These are phyloP conservation scores for Tribolium freemani DNA, from an alignment of 2,888 invertebrate genomes.

Conservation along the genomic window DNA sequence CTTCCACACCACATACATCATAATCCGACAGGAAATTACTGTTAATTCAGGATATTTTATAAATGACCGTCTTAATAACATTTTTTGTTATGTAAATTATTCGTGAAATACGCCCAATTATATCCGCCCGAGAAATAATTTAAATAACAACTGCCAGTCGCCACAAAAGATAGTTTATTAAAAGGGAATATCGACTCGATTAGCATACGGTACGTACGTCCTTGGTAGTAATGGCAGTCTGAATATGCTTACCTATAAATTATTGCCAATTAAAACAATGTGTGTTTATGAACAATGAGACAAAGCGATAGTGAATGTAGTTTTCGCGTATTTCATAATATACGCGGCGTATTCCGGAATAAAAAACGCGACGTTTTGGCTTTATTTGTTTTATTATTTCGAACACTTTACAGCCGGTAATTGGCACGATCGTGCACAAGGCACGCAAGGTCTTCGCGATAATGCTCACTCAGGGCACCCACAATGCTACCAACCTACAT, in stretches of 20 bases:
- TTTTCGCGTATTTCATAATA: conserved; percentile 54
- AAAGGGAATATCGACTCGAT: conserved; percentile 7
- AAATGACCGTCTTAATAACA: conserved; percentile 14
- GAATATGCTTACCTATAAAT: conserved; percentile 25
- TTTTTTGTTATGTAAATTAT: conserved; percentile 18
- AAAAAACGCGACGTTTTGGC: conserved; percentile 54
- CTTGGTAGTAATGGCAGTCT: conserved; percentile 30
- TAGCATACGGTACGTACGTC: conserved; percentile 23
- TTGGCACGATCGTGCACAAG: conserved; percentile 62
- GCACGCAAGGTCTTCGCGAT: conserved; percentile 57
- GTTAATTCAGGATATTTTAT: conserved; percentile 11
- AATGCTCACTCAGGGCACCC: conserved; percentile 40
- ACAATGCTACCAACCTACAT: conserved; percentile 19
- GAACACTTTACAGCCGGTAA: conserved; percentile 62
- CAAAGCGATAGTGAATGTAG: conserved; percentile 43
- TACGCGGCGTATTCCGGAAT: conserved; percentile 55
- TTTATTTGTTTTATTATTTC: conserved; percentile 59
- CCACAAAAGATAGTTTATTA: background rate
- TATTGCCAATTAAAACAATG: conserved; percentile 33
- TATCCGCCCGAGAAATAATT: background rate
- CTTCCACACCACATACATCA: conserved; percentile 1
- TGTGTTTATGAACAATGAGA: conserved; percentile 34
- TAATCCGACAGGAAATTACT: conserved; percentile 14
- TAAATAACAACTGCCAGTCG: background rate
- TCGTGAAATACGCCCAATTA: background rate